phyloP scores from a whole-genome alignment of 2,797 vertebrate genomes.

The Acridotheres tristis region DNA sequence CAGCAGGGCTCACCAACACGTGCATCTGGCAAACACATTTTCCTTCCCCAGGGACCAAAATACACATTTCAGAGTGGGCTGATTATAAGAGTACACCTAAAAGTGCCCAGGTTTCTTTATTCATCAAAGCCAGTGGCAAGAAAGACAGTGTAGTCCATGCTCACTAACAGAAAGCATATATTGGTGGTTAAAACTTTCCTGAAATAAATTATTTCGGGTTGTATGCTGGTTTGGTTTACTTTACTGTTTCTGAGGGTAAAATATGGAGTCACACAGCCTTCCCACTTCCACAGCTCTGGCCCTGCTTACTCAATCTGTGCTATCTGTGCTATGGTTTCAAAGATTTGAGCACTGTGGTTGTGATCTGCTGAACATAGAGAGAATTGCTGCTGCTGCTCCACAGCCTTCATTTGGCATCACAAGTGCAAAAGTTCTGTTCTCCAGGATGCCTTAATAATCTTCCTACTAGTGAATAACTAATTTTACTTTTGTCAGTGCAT shows the following conservation, averaged over 20 bases:
- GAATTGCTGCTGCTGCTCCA: not conserved
- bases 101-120: not conserved
- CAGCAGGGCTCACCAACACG: not conserved
- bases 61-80: not conserved
- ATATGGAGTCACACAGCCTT: not conserved
- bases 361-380: not conserved
- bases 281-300: not conserved
- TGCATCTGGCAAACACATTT: not conserved
- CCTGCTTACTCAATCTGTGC: not conserved
- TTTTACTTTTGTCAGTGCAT: not conserved
- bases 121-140: not conserved
- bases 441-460: not conserved
- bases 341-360: not conserved
- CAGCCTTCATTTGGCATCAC: not conserved
- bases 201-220: not conserved
- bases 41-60: not conserved
- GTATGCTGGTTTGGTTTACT: not conserved
- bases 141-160: not conserved
- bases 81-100: not conserved
- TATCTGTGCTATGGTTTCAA: not conserved
- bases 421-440: not conserved
- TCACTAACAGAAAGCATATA: not conserved
- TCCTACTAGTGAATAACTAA: not conserved
- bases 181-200: not conserved
- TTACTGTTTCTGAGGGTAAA: not conserved